These are phyloP conservation scores for Phasianus colchicus DNA, from an alignment of 2,113 vertebrate species.

Conservation along the genomic window DNA sequence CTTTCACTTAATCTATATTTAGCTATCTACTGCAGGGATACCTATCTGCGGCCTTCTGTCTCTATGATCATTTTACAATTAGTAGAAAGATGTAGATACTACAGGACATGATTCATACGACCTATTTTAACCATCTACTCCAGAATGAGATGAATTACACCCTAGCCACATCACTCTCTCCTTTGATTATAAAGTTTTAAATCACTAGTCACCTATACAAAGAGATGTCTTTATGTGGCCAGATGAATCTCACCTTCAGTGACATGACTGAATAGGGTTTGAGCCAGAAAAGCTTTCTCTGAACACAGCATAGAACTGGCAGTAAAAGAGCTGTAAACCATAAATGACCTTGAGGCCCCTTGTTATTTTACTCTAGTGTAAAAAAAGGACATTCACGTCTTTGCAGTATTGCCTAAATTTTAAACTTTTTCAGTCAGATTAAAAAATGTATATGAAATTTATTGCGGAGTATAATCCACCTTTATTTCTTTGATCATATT, in stretches of 20 bases:
- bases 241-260: conserved; percentile 24
- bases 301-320: not conserved
- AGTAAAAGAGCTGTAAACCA: not conserved
- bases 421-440: conserved; percentile 14
- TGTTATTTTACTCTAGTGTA: not conserved
- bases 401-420: not conserved
- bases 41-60: not conserved
- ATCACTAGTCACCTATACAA: not conserved
- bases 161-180: conserved; percentile 21
- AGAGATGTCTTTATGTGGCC: conserved; percentile 20
- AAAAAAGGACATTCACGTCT: not conserved
- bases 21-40: not conserved
- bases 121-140: conserved; percentile 38
- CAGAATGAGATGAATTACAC: conserved; percentile 23
- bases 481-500: conserved; percentile 50
- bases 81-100: conserved; percentile 14
- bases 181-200: conserved; percentile 41
- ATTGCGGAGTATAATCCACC: not conserved
- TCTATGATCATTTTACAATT: not conserved
- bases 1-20: conserved; percentile 28
- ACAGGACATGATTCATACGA: conserved; percentile 14
- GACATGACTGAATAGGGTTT: conserved; percentile 27
- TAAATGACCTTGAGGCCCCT: conserved; percentile 8
- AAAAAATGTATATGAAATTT: conserved; percentile 22
- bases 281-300: not conserved